Percentiles rank a stretch among this genome's conserved stretches.
These are phyloP conservation scores for Alauda arvensis DNA, from an alignment of 2,797 vertebrate species.

Conservation along the genomic window DNA sequence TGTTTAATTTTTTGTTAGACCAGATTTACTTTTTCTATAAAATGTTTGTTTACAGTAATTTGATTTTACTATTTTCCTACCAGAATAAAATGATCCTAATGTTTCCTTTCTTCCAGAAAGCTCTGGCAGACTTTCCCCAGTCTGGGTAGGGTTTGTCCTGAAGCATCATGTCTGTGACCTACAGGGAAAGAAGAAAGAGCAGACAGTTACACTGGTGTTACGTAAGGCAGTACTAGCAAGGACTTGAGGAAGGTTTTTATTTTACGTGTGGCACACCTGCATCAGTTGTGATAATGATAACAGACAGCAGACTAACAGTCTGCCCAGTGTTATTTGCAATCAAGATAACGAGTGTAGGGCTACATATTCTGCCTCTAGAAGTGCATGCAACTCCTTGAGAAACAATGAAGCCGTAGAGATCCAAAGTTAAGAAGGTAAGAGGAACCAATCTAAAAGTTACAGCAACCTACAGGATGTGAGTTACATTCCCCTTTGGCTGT, in stretches of 20 bases:
- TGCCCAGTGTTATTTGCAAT: neutral
- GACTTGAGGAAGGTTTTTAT: neutral
- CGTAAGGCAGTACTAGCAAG: neutral
- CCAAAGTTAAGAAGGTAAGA: neutral
- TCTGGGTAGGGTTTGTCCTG: conserved; percentile 92
- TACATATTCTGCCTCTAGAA: neutral
- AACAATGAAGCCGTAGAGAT: neutral
- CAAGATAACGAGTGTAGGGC: neutral
- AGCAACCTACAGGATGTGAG: neutral
- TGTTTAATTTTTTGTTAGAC: neutral
- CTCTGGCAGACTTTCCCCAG: conserved; percentile 90
- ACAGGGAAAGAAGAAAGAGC: neutral
- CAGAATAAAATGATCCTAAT: conserved; percentile 94
- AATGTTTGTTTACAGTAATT: neutral
- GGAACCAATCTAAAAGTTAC: neutral
- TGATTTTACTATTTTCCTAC: conserved; percentile 66
- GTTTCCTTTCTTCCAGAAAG: conserved; percentile 93
- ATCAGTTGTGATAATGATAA: neutral
- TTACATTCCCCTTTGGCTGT: neutral
- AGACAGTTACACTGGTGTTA: neutral
- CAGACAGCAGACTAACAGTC: neutral
- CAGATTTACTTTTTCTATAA: neutral
- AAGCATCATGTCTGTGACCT: conserved; percentile 99
- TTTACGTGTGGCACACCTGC: neutral
- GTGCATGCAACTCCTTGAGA: neutral